Percentiles rank a stretch among this genome's conserved stretches.
These are phyloP conservation scores for Varecia variegata DNA, from an alignment of 2,797 vertebrate species.

Conservation along the genomic window DNA sequence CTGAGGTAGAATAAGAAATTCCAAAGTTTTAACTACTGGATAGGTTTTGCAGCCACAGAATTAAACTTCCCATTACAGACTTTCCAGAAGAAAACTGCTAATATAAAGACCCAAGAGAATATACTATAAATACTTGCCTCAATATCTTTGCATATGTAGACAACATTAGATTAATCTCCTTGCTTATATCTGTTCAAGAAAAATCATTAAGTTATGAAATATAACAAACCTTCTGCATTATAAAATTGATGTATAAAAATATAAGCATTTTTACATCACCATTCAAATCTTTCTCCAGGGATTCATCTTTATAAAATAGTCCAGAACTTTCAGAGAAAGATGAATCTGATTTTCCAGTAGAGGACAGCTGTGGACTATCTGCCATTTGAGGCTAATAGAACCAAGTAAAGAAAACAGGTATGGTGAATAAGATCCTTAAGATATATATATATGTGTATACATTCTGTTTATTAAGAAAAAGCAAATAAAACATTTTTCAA, in stretches of 20 bases:
- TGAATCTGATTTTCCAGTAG: slow-evolving; percentile 74
- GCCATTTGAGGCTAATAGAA: slow-evolving; percentile 78
- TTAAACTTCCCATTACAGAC: slow-evolving; percentile 20
- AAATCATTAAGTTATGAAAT: slow-evolving; percentile 54
- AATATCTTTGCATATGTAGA: slow-evolving; percentile 84
- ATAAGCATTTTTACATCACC: slow-evolving; percentile 61
- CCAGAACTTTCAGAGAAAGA: slow-evolving; percentile 63
- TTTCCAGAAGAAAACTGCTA: slow-evolving; percentile 50
- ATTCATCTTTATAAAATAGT: slow-evolving; percentile 73
- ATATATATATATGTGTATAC: not conserved
- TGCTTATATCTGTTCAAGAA: slow-evolving; percentile 83
- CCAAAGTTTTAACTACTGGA: slow-evolving; percentile 18
- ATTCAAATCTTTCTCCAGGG: slow-evolving; percentile 79
- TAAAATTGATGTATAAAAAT: slow-evolving; percentile 46
- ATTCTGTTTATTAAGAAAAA: not conserved
- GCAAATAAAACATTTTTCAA: slow-evolving; percentile 24
- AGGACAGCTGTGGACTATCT: slow-evolving; percentile 73
- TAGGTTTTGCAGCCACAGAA: slow-evolving; percentile 10
- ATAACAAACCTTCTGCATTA: not conserved
- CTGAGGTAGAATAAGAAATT: slow-evolving; percentile 12
- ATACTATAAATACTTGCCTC: slow-evolving; percentile 83
- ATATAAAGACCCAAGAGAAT: slow-evolving; percentile 37
- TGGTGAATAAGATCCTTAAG: not conserved
- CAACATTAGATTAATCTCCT: slow-evolving; percentile 83
- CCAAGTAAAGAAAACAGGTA: slow-evolving; percentile 8